Evolutionary conservation across 2,888 invertebrate genomes (phyloP), one percentile per base, ranked within the genome.

Genomic region (Cecidostiba fungosa): DNA sequence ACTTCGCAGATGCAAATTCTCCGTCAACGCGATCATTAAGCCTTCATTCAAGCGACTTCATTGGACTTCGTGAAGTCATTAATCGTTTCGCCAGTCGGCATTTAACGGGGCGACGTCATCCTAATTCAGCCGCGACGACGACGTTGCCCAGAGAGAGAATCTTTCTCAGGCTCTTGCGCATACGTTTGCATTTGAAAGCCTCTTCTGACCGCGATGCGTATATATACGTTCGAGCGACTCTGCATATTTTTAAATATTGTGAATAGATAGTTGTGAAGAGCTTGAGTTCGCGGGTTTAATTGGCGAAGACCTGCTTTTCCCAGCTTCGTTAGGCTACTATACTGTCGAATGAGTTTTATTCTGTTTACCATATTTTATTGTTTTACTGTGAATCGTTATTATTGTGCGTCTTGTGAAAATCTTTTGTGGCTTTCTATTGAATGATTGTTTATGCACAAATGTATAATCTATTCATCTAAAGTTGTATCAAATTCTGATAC

Each of bases 81-180:
- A 84, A 78, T 78, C 47, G 78, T 73, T 78, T 70, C 72, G 77
- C 72, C 59, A 32, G 10, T 59, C 59, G n/a, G 59, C 32, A 77
- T 83, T 82, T 82, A 82, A 82, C 32, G 54, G 54, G 54, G 26
- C 70, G 43, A 84, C 47, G 73, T 78, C 83, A 73, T 84, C 43
- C 78, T 62, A 78, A 84, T 84, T 78, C 78, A 73, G 29, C 36
- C 6, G 54, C 54, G 23, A n/a, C n/a, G 54, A 59, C 26, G 73
- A 62, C 77, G 23, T 32, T 36, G 19, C 32, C 23, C n/a, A 59
- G 54, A 59, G 54, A 59, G 54, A 39, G 66, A 74, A 26, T 78
- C 78, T 74, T 66, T 79, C 70, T 73, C 73, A 62, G 62, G 73
- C 81, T 39, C 39, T 54, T n/a, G 23, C 29, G 47, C 66, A 78